phyloP scores from a whole-genome alignment of 2,797 vertebrate species.

The Alcedo atthis region DNA sequence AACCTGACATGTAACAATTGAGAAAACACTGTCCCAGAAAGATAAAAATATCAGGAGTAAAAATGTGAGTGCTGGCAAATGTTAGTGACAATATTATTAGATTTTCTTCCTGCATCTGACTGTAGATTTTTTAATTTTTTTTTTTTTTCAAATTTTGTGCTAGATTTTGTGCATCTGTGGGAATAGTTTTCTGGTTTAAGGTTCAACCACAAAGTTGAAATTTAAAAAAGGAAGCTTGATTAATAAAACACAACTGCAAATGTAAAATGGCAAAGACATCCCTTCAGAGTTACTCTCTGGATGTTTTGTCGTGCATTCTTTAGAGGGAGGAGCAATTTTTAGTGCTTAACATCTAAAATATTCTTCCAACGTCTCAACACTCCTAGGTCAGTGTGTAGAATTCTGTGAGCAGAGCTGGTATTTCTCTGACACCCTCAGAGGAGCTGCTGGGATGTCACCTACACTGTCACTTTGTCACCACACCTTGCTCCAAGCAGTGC shows the following conservation, averaged over 20 bases:
- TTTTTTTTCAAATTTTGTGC: neutral
- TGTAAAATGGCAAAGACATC: neutral
- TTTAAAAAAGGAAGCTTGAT: neutral
- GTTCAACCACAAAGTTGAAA: neutral
- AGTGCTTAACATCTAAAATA: neutral
- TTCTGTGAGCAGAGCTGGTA: neutral
- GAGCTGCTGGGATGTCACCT: neutral
- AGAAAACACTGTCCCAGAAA: neutral
- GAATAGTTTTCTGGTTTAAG: neutral
- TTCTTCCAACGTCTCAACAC: neutral
- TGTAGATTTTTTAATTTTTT: neutral
- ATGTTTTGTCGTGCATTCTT: neutral
- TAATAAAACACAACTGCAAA: neutral
- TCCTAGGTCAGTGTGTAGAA: neutral
- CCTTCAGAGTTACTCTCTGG: neutral
- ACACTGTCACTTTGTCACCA: neutral
- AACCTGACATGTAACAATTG: neutral
- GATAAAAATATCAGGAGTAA: neutral
- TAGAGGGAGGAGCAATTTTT: neutral
- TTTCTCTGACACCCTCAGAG: neutral
- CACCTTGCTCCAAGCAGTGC: neutral
- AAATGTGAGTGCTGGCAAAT: neutral
- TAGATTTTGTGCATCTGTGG: rapidly evolving
- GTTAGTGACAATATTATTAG: neutral
- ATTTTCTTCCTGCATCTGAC: neutral